Base-by-base conservation (phyloP, 2,888 invertebrate genomes). In the Drosophila vallismaia region DNA sequence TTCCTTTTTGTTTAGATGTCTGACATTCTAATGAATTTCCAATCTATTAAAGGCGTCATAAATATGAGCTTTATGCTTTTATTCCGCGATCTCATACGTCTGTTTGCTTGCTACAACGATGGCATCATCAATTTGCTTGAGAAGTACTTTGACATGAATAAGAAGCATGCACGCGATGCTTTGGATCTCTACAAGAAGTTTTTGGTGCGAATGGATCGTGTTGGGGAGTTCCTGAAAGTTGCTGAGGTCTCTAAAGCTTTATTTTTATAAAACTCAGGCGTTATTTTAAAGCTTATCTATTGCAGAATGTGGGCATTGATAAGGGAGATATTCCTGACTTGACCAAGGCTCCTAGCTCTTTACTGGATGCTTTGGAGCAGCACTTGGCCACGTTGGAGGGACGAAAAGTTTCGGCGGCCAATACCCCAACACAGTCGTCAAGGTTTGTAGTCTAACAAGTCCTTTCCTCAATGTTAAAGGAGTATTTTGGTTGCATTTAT, bases 71-170 rank as follows among this genome's bases (percentile, higher is more conserved):
- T 99, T 92, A 98, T 99, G 97, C 94, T 99, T 79, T 94, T 99
- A 72, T 99, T 99, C 93, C 95, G 99, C 92, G 99, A 99, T 94
- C 95, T 99, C 91, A 99, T 99, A 91, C 95, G 99, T 76, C 94
- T 99, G 83, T 99, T 99, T 93, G 99, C 99, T 71, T 99, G 99
- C 92, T 99, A 99, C 93, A 99, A 99, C 92, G 99, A 99, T 92
- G 99, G 99, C 79, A 98, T 99, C 88, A 99, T 99, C 89, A 99
- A 99, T 93, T 94, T 99, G 81, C 93, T 99, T 93, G 99, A 99
- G 93, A 99, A 99, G 93, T 99, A 97, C 93, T 99, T 99, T 92
- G 98, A 99, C 92, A 99, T 99, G 99, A 99, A 99, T 93, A 99
- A 99, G 92, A 99, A 99, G 93, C 98, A 99, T 91, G 98, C 98